Conservation (phyloP, 2,797 vertebrate species). For the Ibycter americanus region DNA sequence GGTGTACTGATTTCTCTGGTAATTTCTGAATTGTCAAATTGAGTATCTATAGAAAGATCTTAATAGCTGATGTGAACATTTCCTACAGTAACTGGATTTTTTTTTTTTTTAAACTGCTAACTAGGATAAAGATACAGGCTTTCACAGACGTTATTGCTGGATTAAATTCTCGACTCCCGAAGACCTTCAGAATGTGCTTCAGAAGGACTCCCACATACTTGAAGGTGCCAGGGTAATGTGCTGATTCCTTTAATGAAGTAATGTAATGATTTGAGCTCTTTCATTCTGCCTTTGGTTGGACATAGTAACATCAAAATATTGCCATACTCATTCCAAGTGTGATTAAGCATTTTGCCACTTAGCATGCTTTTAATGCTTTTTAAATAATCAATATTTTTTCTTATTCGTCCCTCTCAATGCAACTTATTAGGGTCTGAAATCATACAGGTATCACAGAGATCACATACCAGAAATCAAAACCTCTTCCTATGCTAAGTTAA, state of each 20-base stretch:
- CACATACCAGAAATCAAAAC: not conserved
- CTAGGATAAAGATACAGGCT: constrained; percentile 89
- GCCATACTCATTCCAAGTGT: not conserved
- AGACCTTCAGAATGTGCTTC: constrained; percentile 81
- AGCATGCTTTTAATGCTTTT: not conserved
- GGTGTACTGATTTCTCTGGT: not conserved
- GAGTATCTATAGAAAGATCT: not conserved
- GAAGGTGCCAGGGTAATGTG: constrained; percentile 86
- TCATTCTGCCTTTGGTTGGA: not conserved
- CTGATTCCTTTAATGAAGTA: not conserved
- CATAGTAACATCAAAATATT: not conserved
- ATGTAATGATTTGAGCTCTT: not conserved
- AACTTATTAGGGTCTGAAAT: not conserved
- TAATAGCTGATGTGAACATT: not conserved
- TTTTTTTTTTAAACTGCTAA: not conserved
- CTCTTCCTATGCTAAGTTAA: not conserved
- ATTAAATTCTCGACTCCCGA: constrained; percentile 80
- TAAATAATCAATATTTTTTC: not conserved
- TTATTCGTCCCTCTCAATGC: not conserved
- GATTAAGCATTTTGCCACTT: not conserved
- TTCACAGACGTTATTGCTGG: constrained; percentile 88
- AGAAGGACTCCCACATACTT: constrained; percentile 85
- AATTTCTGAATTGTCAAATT: not conserved
- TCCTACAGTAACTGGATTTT: not conserved
- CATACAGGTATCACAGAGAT: not conserved